Evolutionary conservation across 2,113 vertebrate genomes (phyloP), one percentile per base, ranked within the genome.

Genomic region (Neolamprologus ventralis): DNA sequence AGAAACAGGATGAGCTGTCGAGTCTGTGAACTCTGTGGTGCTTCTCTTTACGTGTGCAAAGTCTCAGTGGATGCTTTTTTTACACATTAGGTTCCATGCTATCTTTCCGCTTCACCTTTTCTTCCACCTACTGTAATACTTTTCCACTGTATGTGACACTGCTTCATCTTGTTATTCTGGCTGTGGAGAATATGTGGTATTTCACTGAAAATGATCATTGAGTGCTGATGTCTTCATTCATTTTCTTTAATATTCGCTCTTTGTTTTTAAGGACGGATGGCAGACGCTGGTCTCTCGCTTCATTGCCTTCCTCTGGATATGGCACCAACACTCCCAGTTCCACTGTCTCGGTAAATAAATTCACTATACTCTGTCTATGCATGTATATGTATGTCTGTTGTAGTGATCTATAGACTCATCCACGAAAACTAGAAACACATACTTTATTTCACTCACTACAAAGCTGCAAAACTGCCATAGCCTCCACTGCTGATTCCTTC

Each of bases 321-420:
- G 98, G 98, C 94, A 99, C 98, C 92, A 99, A 99, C 96, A 99
- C 98, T 71, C 98, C 98, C 90, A 99, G 98, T 92, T 99, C 98
- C 81, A 99, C 98, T 13, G 98, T 99, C 94, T 99, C 98, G 85
- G 98, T 99, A 97, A 97, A 97, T 97, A 55, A 31, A 80, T 51
- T 3, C 7, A 23, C 19, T 71, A 1, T 31, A 9, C 8, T 80
- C 8, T 51, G 42, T 88, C 23, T 89, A 35, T 91, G 35, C 73
- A 11, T 68, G 12, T 21, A 2, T 7, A 2, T 78, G 11, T 53
- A 13, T 42, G 3, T 65, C 13, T 84, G 54, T 26, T 13, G 6
- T 17, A 35, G 58, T 26, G 11, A 63, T 12, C 23, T 83, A 35
- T 71, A 33, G 19, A 23, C 58, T 45, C 9, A 49, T 49, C 31